Percentiles rank a stretch among this genome's conserved stretches.
These are phyloP conservation scores for Antedon bifida DNA, from an alignment of 35 echinoderm and acorn worm species.

Conservation along the genomic window DNA sequence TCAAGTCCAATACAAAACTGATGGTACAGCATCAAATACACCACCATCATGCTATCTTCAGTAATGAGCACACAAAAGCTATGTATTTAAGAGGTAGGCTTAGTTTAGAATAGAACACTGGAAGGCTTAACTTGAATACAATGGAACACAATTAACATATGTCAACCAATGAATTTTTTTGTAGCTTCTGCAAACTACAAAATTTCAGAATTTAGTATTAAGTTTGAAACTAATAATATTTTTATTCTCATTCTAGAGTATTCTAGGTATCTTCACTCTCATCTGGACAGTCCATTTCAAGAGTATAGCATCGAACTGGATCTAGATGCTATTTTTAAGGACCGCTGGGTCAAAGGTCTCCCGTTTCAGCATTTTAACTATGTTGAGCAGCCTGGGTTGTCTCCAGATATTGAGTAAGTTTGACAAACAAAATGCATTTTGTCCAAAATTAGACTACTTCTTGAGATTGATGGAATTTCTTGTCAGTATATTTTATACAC, in stretches of 20 bases:
- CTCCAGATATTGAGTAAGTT: slow-evolving; percentile 77
- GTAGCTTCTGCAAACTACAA: too few relatives aligned
- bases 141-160: too few relatives aligned
- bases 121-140: too few relatives aligned
- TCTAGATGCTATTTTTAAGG: slow-evolving; percentile 54
- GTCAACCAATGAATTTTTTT: too few relatives aligned
- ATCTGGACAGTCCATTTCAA: slow-evolving; percentile 43
- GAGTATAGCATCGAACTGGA: slow-evolving; percentile 57
- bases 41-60: slow-evolving; percentile 5
- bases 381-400: slow-evolving; percentile 62
- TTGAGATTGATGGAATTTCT: too few relatives aligned
- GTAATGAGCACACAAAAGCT: slow-evolving; percentile 26
- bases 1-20: slow-evolving; percentile 42
- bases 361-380: slow-evolving; percentile 55
- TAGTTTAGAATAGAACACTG: too few relatives aligned
- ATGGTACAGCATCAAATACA: slow-evolving; percentile 20
- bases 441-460: too few relatives aligned
- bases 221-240: background rate
- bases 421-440: too few relatives aligned
- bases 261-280: slow-evolving; percentile 72
- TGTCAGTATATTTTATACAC: too few relatives aligned
- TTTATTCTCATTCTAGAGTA: slow-evolving; percentile 32
- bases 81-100: slow-evolving; percentile 51
- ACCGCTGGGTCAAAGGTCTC: slow-evolving; percentile 59
- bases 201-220: too few relatives aligned